Evolutionary conservation across 1,140 invertebrate species (phyloP), one percentile per base, ranked within the genome.

Genomic region (Pteromalus puparum): DNA sequence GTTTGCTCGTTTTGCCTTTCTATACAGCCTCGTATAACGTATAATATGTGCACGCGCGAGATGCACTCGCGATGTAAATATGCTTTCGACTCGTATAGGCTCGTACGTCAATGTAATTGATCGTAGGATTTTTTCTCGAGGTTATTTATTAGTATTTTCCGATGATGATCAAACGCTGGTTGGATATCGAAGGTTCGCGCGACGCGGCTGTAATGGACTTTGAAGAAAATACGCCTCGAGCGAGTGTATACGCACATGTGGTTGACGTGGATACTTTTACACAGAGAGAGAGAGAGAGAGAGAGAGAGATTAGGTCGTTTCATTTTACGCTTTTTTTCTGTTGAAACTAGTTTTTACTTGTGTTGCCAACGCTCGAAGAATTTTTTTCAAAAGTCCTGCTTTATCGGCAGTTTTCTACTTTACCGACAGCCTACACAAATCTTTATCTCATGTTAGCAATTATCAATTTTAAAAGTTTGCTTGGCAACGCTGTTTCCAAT

Each of bases 71-170:
- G 53, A 61, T 61, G 53, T 61, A 61, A 61, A 61, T 75, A 46
- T 34, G 76, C 75, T 83, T 83, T 84, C 83, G 67, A 84, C 46
- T 74, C 24, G 21, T 21, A 61, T 61, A 61, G 53, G 46, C 67
- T 79, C 30, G 65, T 10, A 77, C 73, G 73, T 76, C 78, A 81
- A 24, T 81, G 78, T 81, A 85, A 85, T 81, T 77, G 83, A 85
- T 85, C 70, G 78, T 68, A 30, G 48, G 9, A 0, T 24, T 74
- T 80, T 85, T 81, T 34, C n/a, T 12, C 7, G 30, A 12, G n/a
- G 68, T 24, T 84, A 73, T 84, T 80, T 80, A 80, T 67, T 65
- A 48, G 53, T 84, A 61, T 84, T 84, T 72, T 78, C 73, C 28
- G 34, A 70, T 34, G 73, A 77, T 70, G 73, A 77, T 76, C 61